phyloP scores from a whole-genome alignment of 2,797 vertebrate genomes.

The Myripristis jacobus region DNA sequence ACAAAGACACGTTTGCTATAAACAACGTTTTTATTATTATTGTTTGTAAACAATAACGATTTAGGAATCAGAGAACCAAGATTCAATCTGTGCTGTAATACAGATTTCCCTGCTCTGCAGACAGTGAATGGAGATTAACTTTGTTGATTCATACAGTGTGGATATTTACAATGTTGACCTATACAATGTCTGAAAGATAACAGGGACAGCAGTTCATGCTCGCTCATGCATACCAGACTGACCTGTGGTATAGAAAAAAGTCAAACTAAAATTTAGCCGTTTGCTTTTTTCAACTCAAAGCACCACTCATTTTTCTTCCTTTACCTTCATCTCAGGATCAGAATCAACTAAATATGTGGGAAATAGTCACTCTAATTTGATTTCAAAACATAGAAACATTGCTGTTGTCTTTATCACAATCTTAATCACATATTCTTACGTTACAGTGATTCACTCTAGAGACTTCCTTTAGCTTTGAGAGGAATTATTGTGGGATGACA shows the following conservation, averaged over 20 bases:
- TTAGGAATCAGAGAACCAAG: too few relatives aligned
- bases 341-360: neutral
- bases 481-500: constrained; percentile 1
- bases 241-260: neutral
- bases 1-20: too few relatives aligned
- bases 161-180: neutral
- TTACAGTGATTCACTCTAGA: neutral
- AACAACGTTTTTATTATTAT: too few relatives aligned
- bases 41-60: too few relatives aligned
- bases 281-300: constrained; percentile 14
- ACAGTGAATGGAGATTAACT: neutral
- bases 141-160: neutral
- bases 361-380: constrained; percentile 3
- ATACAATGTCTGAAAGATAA: neutral
- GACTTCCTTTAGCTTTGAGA: neutral
- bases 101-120: constrained; percentile 17
- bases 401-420: neutral
- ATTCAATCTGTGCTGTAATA: constrained; percentile 9
- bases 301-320: constrained; percentile 38
- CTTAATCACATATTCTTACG: neutral
- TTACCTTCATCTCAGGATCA: constrained; percentile 6
- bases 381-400: constrained; percentile 22
- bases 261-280: neutral
- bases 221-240: neutral
- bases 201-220: neutral